Base-by-base conservation (phyloP, 2,113 vertebrate species). In the human region DNA sequence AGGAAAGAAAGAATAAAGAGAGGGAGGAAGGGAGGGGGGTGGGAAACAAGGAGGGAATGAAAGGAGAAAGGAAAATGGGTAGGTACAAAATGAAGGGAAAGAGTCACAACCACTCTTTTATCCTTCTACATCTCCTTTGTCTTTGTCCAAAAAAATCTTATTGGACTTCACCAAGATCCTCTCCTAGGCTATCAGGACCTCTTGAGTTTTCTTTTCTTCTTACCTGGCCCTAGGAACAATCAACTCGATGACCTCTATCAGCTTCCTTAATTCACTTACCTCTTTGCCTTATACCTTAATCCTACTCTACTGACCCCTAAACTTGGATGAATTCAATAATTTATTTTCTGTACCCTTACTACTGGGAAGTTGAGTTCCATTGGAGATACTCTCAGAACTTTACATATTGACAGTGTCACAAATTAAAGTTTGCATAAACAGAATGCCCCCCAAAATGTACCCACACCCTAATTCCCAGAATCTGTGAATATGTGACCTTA, bases 11-110 rank as follows among this genome's bases (percentile, higher is more conserved):
- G 48, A 30, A 8, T 40, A n/a, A n/a, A 35, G 9, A 4, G 13
- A 32, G 5, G 4, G 43, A 12, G 7, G 25, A 38, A 43, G 20
- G 8, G 3, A 6, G 1, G n/a, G 3, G 13, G 35, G 7, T 40
- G 40, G 27, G 13, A 20, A 17, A 35, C 27, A 35, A 72, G 17
- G 27, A 82, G 61, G 52, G 40, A 87, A 40, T 38, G 20, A 64
- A 78, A 55, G 30, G 40, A 64, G 35, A 23, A 23, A 88, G 68
- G 17, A 40, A 43, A 8, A 12, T 8, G n/a, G 10, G 12, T 35
- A 75, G 52, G 25, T 32, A 35, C 2, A 55, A 57, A 35, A 30
- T 8, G 8, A 86, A 11, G 30, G 2, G 18, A 50, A 35, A 27
- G 8, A 89, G 27, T 80, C 25, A 43, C 14, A 8, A 25, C 6